phyloP scores from a whole-genome alignment of 2,113 vertebrate species.

The Danio rerio region DNA sequence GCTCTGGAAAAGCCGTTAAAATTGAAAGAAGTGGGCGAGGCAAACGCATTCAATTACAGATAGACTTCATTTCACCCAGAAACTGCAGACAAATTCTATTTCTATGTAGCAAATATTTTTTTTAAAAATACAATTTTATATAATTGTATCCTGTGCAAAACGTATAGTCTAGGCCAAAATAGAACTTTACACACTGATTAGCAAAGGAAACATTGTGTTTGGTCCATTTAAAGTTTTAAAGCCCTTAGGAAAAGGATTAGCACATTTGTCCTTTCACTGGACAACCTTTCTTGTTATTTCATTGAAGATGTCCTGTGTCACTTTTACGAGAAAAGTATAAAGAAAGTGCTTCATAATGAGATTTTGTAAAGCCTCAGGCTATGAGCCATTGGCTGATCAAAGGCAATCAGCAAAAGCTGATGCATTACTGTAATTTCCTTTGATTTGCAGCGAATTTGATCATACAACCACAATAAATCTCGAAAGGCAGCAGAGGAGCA shows the following conservation, averaged over 20 bases:
- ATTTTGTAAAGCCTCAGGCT: constrained; percentile 11
- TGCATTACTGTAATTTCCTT: constrained; percentile 42
- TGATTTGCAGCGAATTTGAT: constrained; percentile 43
- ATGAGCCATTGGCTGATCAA: constrained; percentile 28
- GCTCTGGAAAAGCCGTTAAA: no score
- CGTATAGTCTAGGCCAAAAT: no score
- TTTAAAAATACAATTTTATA: no score
- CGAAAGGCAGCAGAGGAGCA: constrained; percentile 60
- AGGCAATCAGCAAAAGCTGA: constrained; percentile 37
- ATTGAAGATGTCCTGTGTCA: background rate
- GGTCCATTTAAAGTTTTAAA: background rate
- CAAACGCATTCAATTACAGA: no score
- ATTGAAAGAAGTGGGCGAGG: no score
- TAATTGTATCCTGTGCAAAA: no score
- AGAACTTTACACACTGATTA: no score
- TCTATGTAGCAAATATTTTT: no score
- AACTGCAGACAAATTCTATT: no score
- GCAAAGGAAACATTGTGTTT: background rate
- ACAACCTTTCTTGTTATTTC: constrained; percentile 20
- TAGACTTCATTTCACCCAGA: no score
- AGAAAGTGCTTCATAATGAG: constrained; percentile 29
- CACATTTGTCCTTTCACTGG: background rate
- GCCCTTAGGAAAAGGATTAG: background rate
- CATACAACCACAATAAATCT: constrained; percentile 49
- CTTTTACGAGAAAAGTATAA: constrained; percentile 9